Evolutionary conservation across 2,888 invertebrate species (phyloP).

Genomic region (Thereva nobilitata): DNA sequence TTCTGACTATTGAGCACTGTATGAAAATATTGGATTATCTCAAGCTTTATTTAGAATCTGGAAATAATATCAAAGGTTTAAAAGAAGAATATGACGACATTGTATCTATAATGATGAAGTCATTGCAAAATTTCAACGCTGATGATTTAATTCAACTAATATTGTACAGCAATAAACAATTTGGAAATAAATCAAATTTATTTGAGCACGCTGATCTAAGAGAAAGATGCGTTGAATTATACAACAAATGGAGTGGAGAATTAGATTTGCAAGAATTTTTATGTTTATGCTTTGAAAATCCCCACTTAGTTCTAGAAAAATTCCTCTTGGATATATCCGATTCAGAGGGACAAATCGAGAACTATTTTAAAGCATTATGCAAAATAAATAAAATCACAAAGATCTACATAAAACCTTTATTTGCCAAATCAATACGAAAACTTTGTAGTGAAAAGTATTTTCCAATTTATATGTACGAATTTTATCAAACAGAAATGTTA

Average conservation of each 20-base stretch:
- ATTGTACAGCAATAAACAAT: conserved; percentile 44
- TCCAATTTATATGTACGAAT: conserved; percentile 44
- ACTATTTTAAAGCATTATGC: conserved; percentile 45
- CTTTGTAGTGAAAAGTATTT: conserved; percentile 41
- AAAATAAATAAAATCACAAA: conserved; percentile 45
- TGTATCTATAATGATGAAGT: conserved; percentile 43
- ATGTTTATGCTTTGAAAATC: conserved; percentile 48
- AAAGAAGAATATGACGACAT: conserved; percentile 43
- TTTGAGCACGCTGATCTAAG: conserved; percentile 36
- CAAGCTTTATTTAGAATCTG: conserved; percentile 14
- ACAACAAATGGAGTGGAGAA: conserved; percentile 47
- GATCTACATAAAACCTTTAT: conserved; percentile 44
- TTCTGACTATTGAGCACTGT: conserved; percentile 45
- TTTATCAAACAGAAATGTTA: conserved; percentile 28
- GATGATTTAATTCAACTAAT: conserved; percentile 45
- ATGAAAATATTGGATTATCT: conserved; percentile 46
- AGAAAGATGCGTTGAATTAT: conserved; percentile 46
- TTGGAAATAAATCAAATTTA: conserved; percentile 41
- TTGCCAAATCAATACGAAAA: conserved; percentile 39
- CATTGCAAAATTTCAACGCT: conserved; percentile 45
- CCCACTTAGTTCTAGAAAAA: conserved; percentile 46
- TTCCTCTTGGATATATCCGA: conserved; percentile 48
- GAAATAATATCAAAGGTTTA: conserved; percentile 11
- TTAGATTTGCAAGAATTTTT: conserved; percentile 48
- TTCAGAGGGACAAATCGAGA: conserved; percentile 45